Conservation (phyloP, 2,888 invertebrate species). For the Pachycephus smyrnensis region DNA sequence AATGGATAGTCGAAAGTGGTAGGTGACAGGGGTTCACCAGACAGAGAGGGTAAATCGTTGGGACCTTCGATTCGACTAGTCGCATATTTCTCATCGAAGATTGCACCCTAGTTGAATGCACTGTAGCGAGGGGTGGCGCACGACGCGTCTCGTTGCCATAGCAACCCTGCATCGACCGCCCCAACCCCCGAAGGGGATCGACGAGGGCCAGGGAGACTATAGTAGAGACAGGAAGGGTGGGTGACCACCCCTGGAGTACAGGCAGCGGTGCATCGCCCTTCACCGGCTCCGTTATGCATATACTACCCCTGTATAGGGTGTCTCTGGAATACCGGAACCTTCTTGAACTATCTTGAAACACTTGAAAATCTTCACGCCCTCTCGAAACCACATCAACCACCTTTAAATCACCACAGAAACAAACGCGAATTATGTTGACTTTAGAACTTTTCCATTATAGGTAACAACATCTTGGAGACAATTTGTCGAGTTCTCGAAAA, state of each 20-base stretch:
- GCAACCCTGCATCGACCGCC: slow-evolving; percentile 71
- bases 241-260: slow-evolving; percentile 48
- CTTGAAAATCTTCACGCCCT: background rate
- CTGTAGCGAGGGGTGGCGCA: slow-evolving; percentile 69
- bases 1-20: background rate
- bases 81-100: slow-evolving; percentile 52
- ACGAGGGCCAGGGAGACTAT: slow-evolving; percentile 40
- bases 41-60: background rate
- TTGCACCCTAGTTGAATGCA: slow-evolving; percentile 64
- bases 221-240: slow-evolving; percentile 24
- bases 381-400: background rate
- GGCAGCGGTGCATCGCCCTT: slow-evolving; percentile 60
- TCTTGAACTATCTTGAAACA: background rate
- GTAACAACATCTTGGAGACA: background rate
- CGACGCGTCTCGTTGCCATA: slow-evolving; percentile 69
- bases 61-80: background rate
- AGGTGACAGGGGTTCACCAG: background rate
- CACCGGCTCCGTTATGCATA: slow-evolving; percentile 45
- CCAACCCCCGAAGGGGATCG: slow-evolving; percentile 55
- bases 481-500: background rate
- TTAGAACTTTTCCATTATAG: background rate
- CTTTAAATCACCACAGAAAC: background rate
- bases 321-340: background rate
- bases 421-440: background rate
- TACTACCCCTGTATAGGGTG: slow-evolving; percentile 34